Evolutionary conservation across 2,797 vertebrate species (phyloP).

Genomic region (Girardinus metallicus): DNA sequence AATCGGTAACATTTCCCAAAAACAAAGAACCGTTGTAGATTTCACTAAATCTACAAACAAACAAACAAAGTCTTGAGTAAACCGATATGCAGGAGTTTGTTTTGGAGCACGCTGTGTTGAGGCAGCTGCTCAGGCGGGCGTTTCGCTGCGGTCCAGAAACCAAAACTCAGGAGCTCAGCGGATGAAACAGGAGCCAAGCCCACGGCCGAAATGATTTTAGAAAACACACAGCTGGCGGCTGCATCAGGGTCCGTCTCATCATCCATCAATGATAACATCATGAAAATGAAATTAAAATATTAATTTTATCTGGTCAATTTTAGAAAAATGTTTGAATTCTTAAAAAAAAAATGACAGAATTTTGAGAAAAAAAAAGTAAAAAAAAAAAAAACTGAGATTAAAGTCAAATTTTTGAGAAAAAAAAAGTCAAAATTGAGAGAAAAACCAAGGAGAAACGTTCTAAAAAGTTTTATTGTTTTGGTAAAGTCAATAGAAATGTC

Average conservation of each 20-base stretch:
- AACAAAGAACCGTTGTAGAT: not conserved
- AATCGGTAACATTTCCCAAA: not conserved
- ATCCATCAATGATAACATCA: no score
- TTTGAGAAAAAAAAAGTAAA: no score
- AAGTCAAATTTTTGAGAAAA: no score
- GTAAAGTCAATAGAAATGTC: slow-evolving; percentile 37
- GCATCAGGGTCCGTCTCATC: slow-evolving; percentile 10
- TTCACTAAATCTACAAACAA: not conserved
- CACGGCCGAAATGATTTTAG: no score
- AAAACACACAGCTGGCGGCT: slow-evolving; percentile 5
- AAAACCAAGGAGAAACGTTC: rapidly evolving
- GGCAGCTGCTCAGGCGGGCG: slow-evolving; percentile 49
- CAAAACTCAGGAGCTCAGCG: slow-evolving; percentile 46
- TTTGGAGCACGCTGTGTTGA: slow-evolving; percentile 45
- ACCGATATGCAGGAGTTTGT: slow-evolving; percentile 51
- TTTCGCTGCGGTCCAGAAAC: slow-evolving; percentile 66
- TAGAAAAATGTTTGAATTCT: not conserved
- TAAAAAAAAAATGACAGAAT: no score
- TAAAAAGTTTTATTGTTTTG: not conserved
- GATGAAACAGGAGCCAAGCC: slow-evolving; percentile 29
- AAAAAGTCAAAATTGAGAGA: no score
- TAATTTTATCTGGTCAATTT: slow-evolving; percentile 16
- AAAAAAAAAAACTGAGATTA: no score
- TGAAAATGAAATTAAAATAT: not conserved
- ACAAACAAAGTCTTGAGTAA: slow-evolving; percentile 18